These are phyloP conservation scores for Tortricodes alternella DNA, from an alignment of 2,888 invertebrate genomes.

Conservation along the genomic window DNA sequence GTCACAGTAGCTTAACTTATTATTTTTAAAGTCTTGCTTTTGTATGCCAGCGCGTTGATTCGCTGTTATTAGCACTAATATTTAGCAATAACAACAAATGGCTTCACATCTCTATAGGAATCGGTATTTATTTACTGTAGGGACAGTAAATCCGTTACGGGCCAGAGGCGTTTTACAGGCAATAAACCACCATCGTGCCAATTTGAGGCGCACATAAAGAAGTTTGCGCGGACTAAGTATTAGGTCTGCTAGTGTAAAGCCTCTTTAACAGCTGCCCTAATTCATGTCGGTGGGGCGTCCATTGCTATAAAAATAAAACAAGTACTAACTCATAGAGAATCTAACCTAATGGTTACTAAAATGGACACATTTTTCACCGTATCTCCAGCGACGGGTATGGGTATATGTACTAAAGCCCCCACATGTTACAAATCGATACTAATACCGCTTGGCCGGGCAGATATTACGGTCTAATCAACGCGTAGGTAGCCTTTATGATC, in stretches of 20 bases:
- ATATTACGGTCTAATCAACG: conserved; percentile 2
- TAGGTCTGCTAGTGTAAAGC: conserved; percentile 10
- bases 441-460: neutral
- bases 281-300: neutral
- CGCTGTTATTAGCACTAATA: neutral
- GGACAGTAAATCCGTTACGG: conserved; percentile 36
- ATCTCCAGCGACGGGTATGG: neutral
- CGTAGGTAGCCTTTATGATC: conserved; percentile 4
- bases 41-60: too few relatives aligned
- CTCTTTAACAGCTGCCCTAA: conserved; percentile 5
- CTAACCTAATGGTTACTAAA: neutral
- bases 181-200: conserved; percentile 40
- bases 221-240: conserved; percentile 19
- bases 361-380: neutral
- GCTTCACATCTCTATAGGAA: conserved; percentile 35
- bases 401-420: conserved; percentile 10
- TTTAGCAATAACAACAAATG: conserved; percentile 31
- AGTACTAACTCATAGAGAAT: neutral
- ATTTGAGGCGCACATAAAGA: conserved; percentile 41
- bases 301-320: neutral
- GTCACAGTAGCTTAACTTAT: too few relatives aligned
- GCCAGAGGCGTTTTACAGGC: conserved; percentile 38
- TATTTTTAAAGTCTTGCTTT: too few relatives aligned
- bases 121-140: conserved; percentile 30
- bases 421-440: conserved; percentile 6